phyloP scores from a whole-genome alignment of 2,888 invertebrate species.

The Limulus polyphemus region DNA sequence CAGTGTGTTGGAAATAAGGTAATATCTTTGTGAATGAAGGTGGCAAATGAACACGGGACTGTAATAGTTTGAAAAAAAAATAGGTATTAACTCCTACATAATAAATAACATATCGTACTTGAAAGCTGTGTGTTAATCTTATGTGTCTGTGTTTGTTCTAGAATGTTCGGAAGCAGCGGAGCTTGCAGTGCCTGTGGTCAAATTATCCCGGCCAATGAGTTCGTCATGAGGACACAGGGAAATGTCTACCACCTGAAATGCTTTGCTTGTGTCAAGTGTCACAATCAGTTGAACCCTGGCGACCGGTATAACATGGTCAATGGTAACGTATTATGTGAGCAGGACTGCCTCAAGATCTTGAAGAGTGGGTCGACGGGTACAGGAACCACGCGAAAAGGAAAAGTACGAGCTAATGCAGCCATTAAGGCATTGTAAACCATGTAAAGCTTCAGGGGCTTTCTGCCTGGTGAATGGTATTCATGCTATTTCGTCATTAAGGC shows the following conservation, averaged over 20 bases:
- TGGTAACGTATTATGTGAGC: slow-evolving; percentile 82
- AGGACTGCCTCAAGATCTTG: slow-evolving; percentile 87
- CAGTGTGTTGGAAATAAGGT: too few species aligned
- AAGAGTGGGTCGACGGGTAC: slow-evolving; percentile 38
- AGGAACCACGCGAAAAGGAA: slow-evolving; percentile 16
- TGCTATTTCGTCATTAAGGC: too few species aligned
- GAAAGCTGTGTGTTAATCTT: too few species aligned
- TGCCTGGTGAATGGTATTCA: too few species aligned
- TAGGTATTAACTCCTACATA: too few species aligned
- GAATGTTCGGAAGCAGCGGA: slow-evolving; percentile 80
- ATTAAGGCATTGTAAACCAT: slow-evolving; percentile 10
- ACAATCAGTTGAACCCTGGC: slow-evolving; percentile 72
- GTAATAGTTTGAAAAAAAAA: too few species aligned
- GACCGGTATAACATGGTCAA: slow-evolving; percentile 81
- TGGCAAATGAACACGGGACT: too few species aligned
- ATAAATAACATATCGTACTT: too few species aligned
- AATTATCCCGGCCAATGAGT: slow-evolving; percentile 81
- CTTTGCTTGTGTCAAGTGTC: slow-evolving; percentile 88
- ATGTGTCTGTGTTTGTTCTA: slow-evolving; percentile 37
- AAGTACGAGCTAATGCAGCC: slow-evolving; percentile 20
- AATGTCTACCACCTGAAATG: slow-evolving; percentile 86
- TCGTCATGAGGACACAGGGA: slow-evolving; percentile 70
- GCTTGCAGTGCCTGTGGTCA: slow-evolving; percentile 84
- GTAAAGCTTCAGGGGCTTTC: too few species aligned
- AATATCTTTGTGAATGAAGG: too few species aligned